These are phyloP conservation scores for Aricia agestis DNA, from an alignment of 1,140 invertebrate species.

Conservation along the genomic window DNA sequence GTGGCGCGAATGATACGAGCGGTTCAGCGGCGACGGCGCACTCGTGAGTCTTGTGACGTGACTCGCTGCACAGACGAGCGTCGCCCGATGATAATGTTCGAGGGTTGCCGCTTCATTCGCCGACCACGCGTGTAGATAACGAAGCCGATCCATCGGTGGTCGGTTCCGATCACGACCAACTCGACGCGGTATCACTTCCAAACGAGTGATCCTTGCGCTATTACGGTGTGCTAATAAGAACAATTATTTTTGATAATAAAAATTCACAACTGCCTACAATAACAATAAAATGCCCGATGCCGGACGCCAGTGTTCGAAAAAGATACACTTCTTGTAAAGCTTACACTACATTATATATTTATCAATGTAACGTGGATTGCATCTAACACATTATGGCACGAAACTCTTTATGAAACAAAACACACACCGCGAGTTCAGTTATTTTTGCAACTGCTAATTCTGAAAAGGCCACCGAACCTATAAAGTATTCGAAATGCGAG, in stretches of 20 bases:
- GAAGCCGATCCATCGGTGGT: slow-evolving; percentile 44
- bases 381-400: slow-evolving; percentile 5
- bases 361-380: background rate
- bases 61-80: slow-evolving; percentile 50
- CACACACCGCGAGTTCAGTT: slow-evolving; percentile 26
- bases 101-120: slow-evolving; percentile 60
- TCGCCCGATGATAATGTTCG: slow-evolving; percentile 59
- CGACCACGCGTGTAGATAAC: slow-evolving; percentile 58
- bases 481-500: slow-evolving; percentile 27
- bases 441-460: slow-evolving; percentile 42
- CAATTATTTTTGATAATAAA: slow-evolving; percentile 14
- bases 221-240: slow-evolving; percentile 21
- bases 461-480: slow-evolving; percentile 43
- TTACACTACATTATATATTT: background rate
- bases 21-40: slow-evolving; percentile 55
- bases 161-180: slow-evolving; percentile 50
- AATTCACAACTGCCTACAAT: background rate
- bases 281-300: background rate
- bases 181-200: slow-evolving; percentile 44
- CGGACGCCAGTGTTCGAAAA: too few species aligned
- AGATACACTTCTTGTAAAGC: too few species aligned
- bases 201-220: slow-evolving; percentile 47
- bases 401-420: slow-evolving; percentile 18
- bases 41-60: slow-evolving; percentile 54
- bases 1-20: slow-evolving; percentile 64